Evolutionary conservation across 2,113 vertebrate species (phyloP).

Genomic region (Nycticryphes semicollaris): DNA sequence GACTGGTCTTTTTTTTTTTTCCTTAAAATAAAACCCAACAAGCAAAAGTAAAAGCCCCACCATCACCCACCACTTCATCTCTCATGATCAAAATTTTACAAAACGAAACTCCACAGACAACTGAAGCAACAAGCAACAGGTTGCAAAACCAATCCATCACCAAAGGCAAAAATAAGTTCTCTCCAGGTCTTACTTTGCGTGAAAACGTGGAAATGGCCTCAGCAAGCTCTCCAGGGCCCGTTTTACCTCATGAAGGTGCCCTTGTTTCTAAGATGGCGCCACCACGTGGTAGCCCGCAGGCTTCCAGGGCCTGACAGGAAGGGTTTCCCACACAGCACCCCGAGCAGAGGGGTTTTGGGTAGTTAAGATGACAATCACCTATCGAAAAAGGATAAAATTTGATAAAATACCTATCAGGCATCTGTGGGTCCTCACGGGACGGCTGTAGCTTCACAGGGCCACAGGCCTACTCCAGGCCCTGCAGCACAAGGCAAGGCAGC

Average conservation of each 20-base stretch:
- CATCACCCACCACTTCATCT: neutral
- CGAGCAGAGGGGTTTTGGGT: rapidly evolving
- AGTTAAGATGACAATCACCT: rapidly evolving
- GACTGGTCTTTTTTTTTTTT: neutral
- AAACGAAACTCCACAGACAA: neutral
- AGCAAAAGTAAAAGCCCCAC: neutral
- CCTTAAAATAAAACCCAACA: neutral
- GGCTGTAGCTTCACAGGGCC: neutral
- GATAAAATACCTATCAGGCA: no score
- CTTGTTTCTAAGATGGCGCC: rapidly evolving
- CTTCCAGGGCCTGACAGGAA: neutral
- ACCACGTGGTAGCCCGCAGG: rapidly evolving
- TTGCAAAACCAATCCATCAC: neutral
- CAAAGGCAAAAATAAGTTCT: neutral
- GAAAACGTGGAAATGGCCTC: rapidly evolving
- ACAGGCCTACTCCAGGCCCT: neutral
- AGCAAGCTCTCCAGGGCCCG: rapidly evolving
- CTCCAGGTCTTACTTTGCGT: rapidly evolving
- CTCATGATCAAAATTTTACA: neutral
- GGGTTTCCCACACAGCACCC: neutral
- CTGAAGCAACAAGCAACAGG: rapidly evolving
- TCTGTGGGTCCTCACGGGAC: no score
- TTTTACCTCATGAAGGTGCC: rapidly evolving
- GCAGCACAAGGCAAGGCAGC: neutral
- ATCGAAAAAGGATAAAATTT: rapidly evolving